Evolutionary conservation across 2,113 vertebrate genomes (phyloP), one percentile per base, ranked within the genome.

Genomic region (Corythaixoides concolor): DNA sequence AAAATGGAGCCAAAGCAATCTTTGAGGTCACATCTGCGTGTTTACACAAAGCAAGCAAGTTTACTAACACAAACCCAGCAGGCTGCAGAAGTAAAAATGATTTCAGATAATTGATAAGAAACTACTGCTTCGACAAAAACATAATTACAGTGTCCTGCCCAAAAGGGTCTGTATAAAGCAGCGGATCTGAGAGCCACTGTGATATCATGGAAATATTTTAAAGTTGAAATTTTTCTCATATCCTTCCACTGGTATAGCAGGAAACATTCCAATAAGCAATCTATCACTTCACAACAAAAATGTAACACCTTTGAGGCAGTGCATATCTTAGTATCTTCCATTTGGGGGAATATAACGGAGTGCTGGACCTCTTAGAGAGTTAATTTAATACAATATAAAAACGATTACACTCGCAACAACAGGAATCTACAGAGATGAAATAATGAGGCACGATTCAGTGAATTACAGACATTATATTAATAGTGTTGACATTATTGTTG

Each of bases 401-500:
- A 72, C 2, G 1, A 85, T 93, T 86, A 79, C 7, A 32, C 11
- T 87, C 8, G 30, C 35, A 91, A 70, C 58, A 88, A 64, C 0
- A 69, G 62, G 59, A 89, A 91, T 70, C 47, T 84, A 47, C 28
- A 60, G 86, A 95, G 73, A 78, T 90, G 59, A 94, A 92, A 89
- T 81, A 93, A 95, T 35, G 59, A 92, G 64, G 37, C 76, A 74
- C 0, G 0, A 77, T 84, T 47, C 60, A 81, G 68, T 70, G 72
- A 92, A 68, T 90, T 89, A 52, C 73, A 87, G 76, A 59, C 15
- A 19, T 82, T 85, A 68, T n/a, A 90, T 89, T 89, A 95, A 80
- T 39, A 95, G 55, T 39, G 76, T 56, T 95, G 89, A 89, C 69
- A 85, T 92, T 95, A 92, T 39, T 85, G 56, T 55, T 63, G 23